Evolutionary conservation across 2,888 invertebrate genomes (phyloP).

Genomic region (Dendrolimus pini): DNA sequence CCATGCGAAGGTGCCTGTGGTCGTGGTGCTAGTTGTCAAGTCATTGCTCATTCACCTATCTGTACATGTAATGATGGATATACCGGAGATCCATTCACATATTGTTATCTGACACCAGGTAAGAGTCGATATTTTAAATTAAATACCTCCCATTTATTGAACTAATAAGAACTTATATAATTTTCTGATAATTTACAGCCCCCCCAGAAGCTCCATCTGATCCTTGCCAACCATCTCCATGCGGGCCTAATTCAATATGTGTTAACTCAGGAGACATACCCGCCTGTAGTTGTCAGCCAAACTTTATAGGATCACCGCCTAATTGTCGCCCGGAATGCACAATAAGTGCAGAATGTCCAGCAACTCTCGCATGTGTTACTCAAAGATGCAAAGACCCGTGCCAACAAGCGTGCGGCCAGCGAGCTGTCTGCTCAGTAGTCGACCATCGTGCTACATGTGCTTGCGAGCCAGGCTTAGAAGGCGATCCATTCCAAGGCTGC

Average conservation of each 20-base stretch:
- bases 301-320: constrained; percentile 80
- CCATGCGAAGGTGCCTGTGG: constrained; percentile 87
- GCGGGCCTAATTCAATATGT: constrained; percentile 81
- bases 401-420: constrained; percentile 79
- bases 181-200: constrained; percentile 25
- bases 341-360: constrained; percentile 82
- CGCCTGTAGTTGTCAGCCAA: constrained; percentile 79
- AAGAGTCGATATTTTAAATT: constrained; percentile 14
- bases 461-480: constrained; percentile 77
- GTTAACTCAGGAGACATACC: constrained; percentile 77
- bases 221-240: constrained; percentile 82
- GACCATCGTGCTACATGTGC: constrained; percentile 81
- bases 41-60: constrained; percentile 84
- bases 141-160: neutral
- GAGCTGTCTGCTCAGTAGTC: constrained; percentile 76
- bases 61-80: constrained; percentile 82
- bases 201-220: constrained; percentile 41
- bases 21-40: constrained; percentile 82
- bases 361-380: constrained; percentile 78
- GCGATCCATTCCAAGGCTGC: constrained; percentile 80
- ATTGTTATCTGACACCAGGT: constrained; percentile 78
- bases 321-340: constrained; percentile 83
- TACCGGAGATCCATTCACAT: constrained; percentile 83
- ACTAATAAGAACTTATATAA: neutral
- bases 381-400: constrained; percentile 82